Conservation (phyloP, 1,140 invertebrate genomes). For the Saxidomus purpurata region DNA sequence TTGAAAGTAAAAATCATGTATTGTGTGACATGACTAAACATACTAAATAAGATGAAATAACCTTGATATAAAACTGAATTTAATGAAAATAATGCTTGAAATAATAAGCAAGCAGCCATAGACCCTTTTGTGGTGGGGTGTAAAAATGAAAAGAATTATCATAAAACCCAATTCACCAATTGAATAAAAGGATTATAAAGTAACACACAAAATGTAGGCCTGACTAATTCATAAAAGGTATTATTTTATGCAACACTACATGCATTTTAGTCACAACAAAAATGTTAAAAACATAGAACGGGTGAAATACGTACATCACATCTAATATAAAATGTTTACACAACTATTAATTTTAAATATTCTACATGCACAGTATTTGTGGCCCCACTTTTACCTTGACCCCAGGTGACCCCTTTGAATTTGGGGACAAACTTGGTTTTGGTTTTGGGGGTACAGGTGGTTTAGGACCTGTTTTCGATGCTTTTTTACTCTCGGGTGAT, state of each 20-base stretch:
- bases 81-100: no score
- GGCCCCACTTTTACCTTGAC: conserved; percentile 57
- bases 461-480: conserved; percentile 66
- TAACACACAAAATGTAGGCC: not conserved
- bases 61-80: no score
- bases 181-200: not conserved
- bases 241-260: not conserved
- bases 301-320: not conserved
- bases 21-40: no score
- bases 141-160: no score
- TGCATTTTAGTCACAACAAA: not conserved
- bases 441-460: conserved; percentile 76
- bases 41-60: no score
- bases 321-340: not conserved
- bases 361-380: conserved; percentile 36
- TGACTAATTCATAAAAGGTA: not conserved
- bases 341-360: not conserved
- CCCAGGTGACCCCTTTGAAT: conserved; percentile 34
- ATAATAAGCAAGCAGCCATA: no score
- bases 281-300: not conserved
- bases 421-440: conserved; percentile 42
- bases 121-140: no score
- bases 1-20: no score
- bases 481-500: conserved; percentile 34
- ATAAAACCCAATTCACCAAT: no score